phyloP scores from a whole-genome alignment of 1,140 invertebrate genomes.

The Mamestra configurata region DNA sequence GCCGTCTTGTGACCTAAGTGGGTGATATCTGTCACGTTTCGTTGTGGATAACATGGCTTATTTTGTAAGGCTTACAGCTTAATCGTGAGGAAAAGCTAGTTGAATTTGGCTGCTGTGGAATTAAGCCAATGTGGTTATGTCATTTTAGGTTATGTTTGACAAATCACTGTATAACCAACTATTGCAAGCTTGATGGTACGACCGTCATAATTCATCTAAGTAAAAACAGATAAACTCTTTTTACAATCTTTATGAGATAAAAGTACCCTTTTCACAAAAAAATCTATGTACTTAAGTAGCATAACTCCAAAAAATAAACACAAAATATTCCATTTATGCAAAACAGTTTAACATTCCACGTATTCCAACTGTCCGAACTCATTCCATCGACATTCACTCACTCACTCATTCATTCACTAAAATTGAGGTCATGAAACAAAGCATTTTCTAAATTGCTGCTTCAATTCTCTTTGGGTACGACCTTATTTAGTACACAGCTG shows the following conservation, averaged over 20 bases:
- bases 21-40: constrained; percentile 30
- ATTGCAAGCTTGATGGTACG: too few species aligned
- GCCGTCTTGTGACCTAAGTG: background rate
- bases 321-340: too few species aligned
- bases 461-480: constrained; percentile 31
- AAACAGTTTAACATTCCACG: too few species aligned
- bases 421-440: constrained; percentile 30
- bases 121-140: background rate
- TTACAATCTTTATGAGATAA: too few species aligned
- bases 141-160: background rate
- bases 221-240: too few species aligned
- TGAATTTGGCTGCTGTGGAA: background rate
- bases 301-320: background rate
- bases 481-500: constrained; percentile 41
- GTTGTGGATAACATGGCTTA: background rate
- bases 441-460: constrained; percentile 41
- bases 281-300: background rate
- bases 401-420: background rate
- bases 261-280: too few species aligned
- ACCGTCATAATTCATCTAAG: too few species aligned
- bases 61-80: background rate
- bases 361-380: background rate
- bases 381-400: background rate
- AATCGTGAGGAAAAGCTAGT: background rate
- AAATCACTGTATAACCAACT: too few species aligned